A percentile compares a stretch with the other conserved stretches of the same genome.
Evolutionary conservation across 2,113 vertebrate genomes (phyloP).

Genomic region (Neodontobutis hainanensis): DNA sequence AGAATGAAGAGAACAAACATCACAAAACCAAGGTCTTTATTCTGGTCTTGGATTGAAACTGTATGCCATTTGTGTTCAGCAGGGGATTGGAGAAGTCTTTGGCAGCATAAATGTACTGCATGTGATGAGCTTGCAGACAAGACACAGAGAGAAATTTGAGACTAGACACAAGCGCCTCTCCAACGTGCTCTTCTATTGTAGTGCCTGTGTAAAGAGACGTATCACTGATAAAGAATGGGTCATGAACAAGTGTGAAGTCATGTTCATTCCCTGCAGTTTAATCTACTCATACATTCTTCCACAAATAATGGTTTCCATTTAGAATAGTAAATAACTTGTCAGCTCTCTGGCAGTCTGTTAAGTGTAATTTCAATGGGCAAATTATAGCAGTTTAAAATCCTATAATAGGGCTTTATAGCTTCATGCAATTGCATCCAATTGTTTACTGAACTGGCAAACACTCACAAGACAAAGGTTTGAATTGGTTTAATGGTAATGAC

Average conservation of each 20-base stretch:
- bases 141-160: constrained; percentile 9
- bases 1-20: neutral
- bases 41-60: constrained; percentile 6
- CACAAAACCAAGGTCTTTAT: neutral
- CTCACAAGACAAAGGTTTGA: neutral
- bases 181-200: constrained; percentile 4
- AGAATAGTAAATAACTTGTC: neutral
- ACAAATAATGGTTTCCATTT: neutral
- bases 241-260: neutral
- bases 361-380: neutral
- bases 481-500: neutral
- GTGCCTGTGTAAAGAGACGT: neutral
- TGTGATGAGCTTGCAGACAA: constrained; percentile 33
- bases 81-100: constrained; percentile 5
- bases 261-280: neutral
- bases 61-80: constrained; percentile 27
- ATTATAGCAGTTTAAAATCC: neutral
- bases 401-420: neutral
- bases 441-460: neutral
- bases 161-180: constrained; percentile 5
- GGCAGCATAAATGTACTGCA: constrained; percentile 10
- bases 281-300: neutral
- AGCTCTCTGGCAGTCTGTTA: neutral
- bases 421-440: constrained; percentile 10
- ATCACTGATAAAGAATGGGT: neutral